These are phyloP conservation scores for Drosophila aldrichi DNA, from an alignment of 2,888 invertebrate species.

Conservation along the genomic window DNA sequence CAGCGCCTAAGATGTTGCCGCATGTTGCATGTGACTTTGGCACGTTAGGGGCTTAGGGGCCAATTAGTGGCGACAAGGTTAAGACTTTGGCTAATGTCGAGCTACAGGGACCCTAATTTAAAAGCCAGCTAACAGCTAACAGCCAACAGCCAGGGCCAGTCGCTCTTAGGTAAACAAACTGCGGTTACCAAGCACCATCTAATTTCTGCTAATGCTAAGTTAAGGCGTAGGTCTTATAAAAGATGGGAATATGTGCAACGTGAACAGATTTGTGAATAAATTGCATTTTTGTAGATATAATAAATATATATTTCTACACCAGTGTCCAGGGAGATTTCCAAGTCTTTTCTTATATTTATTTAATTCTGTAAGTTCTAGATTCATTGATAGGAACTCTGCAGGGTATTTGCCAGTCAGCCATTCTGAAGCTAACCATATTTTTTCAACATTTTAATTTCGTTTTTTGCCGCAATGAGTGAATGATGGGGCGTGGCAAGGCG, in stretches of 20 bases:
- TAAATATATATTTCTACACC: not conserved
- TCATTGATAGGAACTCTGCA: not conserved
- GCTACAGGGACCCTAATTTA: conserved; percentile 41
- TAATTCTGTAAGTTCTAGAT: not conserved
- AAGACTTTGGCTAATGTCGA: conserved; percentile 59
- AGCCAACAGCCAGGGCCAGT: not conserved
- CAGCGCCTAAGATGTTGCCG: conserved; percentile 54
- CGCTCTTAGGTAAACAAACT: conserved; percentile 59
- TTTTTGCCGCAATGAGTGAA: conserved; percentile 62
- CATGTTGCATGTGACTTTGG: conserved; percentile 76
- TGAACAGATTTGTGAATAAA: not conserved
- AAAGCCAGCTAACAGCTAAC: conserved; percentile 3
- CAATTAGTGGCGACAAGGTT: conserved; percentile 79
- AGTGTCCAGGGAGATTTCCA: not conserved
- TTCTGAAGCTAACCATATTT: not conserved
- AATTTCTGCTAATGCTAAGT: conserved; percentile 18
- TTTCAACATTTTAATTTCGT: conserved; percentile 49
- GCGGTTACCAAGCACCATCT: conserved; percentile 47
- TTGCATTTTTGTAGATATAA: not conserved
- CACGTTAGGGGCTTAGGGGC: conserved; percentile 52
- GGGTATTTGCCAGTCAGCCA: conserved; percentile 22
- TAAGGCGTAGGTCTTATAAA: not conserved
- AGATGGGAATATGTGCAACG: not conserved
- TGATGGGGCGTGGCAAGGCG: conserved; percentile 55
- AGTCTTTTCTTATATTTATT: not conserved